Evolutionary conservation across 2,797 vertebrate genomes (phyloP), one percentile per base, ranked within the genome.

Genomic region (Brachyrhaphis roseni): DNA sequence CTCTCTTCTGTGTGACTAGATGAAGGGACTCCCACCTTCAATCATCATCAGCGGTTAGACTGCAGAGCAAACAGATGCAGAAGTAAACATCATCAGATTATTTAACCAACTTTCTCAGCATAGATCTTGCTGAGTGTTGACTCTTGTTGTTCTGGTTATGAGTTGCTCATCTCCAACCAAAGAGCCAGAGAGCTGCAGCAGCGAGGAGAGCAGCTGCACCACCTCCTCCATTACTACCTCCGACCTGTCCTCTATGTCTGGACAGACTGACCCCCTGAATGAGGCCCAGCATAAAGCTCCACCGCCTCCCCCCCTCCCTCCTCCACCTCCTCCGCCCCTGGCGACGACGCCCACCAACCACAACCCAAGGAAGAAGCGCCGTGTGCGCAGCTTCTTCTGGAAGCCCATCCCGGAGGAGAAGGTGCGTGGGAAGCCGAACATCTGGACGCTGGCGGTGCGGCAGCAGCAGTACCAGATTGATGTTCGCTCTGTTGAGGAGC

Each of bases 321-420:
- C 93, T 1, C 91, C 92, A 0, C 89, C 89, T 0, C 88, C 90
- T 0, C 95, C 94, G 0, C 94, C 90, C 0, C 91, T 92, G 66
- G 78, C 86, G 0, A 94, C 93, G 64, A 0, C 90, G 73, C 0
- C 93, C 68, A 20, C 93, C 95, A 93, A 87, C 74, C 95, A 96
- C 6, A 95, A 95, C 55, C 86, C 3, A 36, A 95, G 96, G 78
- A 98, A 96, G 90, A 99, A 98, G 87, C 97, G 97, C 2, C 94
- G 97, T 0, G 97, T 99, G 85, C 96, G 98, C 78, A 99, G 97
- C 92, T 99, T 99, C 87, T 99, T 97, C 93, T 99, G 98, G 98
- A 99, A 99, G 93, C 97, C 97, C 11, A 99, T 99, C 78, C 98
- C 98, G 0, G 98, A 99, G 92, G 98, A 99, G 86, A 98, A 99